phyloP scores from a whole-genome alignment of 2,797 vertebrate genomes.

The Phrynocephalus forsythii region DNA sequence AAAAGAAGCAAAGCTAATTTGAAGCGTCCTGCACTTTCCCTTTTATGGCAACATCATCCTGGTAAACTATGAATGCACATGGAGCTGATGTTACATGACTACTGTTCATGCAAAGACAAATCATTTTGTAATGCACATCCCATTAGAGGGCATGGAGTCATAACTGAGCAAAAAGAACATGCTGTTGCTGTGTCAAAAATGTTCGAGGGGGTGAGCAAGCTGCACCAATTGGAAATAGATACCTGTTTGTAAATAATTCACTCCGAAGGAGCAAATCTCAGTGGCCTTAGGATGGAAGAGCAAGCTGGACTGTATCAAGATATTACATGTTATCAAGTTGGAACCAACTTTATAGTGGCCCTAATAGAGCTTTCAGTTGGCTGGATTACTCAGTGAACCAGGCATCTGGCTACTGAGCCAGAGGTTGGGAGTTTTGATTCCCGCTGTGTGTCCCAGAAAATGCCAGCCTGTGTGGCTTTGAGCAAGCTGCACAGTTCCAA shows the following conservation, averaged over 20 bases:
- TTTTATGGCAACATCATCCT: background rate
- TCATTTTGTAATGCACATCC: rapidly evolving
- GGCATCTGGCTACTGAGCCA: too few species aligned
- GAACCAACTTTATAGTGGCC: too few species aligned
- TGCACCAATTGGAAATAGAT: rapidly evolving
- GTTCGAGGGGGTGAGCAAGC: background rate
- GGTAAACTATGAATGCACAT: background rate
- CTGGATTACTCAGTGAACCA: too few species aligned
- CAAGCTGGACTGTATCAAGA: too few species aligned
- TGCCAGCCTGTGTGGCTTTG: too few species aligned
- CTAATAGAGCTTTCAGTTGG: too few species aligned
- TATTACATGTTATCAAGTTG: too few species aligned
- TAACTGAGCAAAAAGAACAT: background rate
- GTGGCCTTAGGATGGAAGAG: background rate
- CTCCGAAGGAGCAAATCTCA: background rate
- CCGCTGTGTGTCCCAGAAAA: too few species aligned
- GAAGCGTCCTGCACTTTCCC: background rate
- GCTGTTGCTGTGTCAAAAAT: background rate
- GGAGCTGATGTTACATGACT: slow-evolving; percentile 29
- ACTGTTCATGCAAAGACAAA: slow-evolving; percentile 10
- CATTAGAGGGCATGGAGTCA: background rate
- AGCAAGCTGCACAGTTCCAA: too few species aligned
- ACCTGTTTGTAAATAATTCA: background rate
- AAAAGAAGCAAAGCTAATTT: rapidly evolving
- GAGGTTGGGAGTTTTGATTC: too few species aligned